Conservation (phyloP, 1,140 invertebrate genomes). For the Periplaneta americana region DNA sequence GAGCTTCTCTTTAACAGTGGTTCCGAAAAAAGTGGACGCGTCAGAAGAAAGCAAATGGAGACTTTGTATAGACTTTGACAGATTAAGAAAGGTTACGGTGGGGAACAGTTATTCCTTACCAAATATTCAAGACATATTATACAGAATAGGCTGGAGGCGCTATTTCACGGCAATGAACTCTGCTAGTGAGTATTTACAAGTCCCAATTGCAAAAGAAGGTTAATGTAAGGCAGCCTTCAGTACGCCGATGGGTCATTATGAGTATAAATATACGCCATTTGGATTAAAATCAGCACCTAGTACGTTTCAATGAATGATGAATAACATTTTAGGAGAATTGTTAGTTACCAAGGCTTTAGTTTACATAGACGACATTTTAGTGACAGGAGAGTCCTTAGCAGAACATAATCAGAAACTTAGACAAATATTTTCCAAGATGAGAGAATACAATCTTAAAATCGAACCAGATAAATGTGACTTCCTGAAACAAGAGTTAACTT, state of each 20-base stretch:
- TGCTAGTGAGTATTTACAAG: conserved; percentile 42
- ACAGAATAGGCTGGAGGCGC: conserved; percentile 33
- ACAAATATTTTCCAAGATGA: conserved; percentile 34
- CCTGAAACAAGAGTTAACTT: conserved; percentile 35
- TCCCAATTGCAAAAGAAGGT: conserved; percentile 33
- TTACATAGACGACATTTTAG: conserved; percentile 39
- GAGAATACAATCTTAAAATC: conserved; percentile 35
- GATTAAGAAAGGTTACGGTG: conserved; percentile 28
- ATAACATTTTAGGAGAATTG: conserved; percentile 30
- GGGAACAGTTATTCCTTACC: conserved; percentile 45
- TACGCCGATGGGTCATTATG: conserved; percentile 32
- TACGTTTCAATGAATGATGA: conserved; percentile 31
- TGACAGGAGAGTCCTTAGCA: conserved; percentile 32
- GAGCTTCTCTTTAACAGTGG: conserved; percentile 14
- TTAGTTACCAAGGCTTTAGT: conserved; percentile 30
- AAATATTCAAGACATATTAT: conserved; percentile 39
- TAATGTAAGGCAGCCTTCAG: conserved; percentile 42
- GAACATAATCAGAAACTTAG: conserved; percentile 28
- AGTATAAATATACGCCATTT: conserved; percentile 32
- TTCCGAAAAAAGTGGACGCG: conserved; percentile 25
- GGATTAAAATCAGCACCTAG: conserved; percentile 29
- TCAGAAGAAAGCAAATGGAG: conserved; percentile 35
- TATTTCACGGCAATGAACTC: conserved; percentile 41
- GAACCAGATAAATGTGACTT: conserved; percentile 43
- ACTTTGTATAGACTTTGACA: conserved; percentile 35